Evolutionary conservation across 2,888 invertebrate species (phyloP).

Genomic region (Drosophila peninsularis): DNA sequence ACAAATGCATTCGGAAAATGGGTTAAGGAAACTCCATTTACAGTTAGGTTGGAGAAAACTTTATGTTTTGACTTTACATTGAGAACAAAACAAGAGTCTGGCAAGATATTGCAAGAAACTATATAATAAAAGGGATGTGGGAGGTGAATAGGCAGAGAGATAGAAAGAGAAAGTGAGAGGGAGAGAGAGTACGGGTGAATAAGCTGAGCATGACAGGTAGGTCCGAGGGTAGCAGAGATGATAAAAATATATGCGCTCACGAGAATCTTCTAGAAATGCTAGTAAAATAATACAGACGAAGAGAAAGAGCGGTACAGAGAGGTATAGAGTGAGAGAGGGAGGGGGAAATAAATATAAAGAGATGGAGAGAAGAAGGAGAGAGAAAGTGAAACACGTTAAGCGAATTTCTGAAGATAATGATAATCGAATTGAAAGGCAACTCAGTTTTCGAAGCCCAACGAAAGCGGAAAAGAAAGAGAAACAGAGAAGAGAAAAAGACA

Average conservation of each 20-base stretch:
- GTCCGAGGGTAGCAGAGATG: neutral
- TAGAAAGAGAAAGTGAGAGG: neutral
- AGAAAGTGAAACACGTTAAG: neutral
- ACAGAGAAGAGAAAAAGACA: neutral
- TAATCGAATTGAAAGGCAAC: neutral
- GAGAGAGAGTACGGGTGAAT: neutral
- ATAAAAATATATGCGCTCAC: neutral
- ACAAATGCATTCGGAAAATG: constrained; percentile 38
- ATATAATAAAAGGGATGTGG: too few species aligned
- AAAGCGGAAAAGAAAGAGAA: neutral
- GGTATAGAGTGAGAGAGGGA: neutral
- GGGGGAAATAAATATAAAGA: too few species aligned
- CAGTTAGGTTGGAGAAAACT: constrained; percentile 1
- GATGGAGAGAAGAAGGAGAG: neutral
- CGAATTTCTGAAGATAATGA: neutral
- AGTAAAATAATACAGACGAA: neutral
- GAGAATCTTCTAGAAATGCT: too few species aligned
- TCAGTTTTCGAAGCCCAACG: neutral
- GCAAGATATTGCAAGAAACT: too few species aligned
- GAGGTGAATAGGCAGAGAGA: too few species aligned
- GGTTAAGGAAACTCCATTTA: constrained; percentile 22
- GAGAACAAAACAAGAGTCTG: neutral
- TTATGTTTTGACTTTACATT: neutral
- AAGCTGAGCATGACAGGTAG: neutral
- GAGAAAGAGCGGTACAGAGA: too few species aligned